A percentile compares a stretch with the other conserved stretches of the same genome.
phyloP scores from a whole-genome alignment of 2,113 vertebrate genomes.

The Eretmochelys imbricata region DNA sequence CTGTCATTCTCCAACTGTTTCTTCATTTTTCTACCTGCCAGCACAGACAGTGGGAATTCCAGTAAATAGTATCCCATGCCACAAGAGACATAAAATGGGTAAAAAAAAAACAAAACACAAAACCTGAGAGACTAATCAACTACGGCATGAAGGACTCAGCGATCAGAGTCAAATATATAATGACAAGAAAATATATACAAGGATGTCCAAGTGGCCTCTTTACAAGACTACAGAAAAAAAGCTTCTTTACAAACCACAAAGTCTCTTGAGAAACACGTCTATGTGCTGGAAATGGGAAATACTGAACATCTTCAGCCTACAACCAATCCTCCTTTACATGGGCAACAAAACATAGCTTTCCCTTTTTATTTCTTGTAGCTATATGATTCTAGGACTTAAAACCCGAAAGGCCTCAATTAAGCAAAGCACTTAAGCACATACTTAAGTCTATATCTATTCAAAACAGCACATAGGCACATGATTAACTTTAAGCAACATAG shows the following conservation, averaged over 20 bases:
- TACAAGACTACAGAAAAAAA: background rate
- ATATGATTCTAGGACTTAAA: background rate
- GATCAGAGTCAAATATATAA: conserved; percentile 2
- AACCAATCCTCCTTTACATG: background rate
- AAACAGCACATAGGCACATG: background rate
- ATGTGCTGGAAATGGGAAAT: background rate
- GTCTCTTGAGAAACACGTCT: background rate
- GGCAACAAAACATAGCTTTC: background rate
- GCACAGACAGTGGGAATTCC: background rate
- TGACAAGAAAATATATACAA: background rate
- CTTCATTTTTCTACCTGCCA: background rate
- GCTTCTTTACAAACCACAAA: background rate
- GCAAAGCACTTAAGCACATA: background rate
- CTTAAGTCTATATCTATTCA: background rate
- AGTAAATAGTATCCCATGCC: background rate
- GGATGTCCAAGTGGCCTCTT: background rate
- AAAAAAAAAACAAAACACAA: background rate
- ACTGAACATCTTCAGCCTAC: background rate
- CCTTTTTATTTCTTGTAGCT: background rate
- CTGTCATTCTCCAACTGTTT: too few species aligned
- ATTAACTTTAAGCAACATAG: conserved; percentile 10
- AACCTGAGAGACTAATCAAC: background rate
- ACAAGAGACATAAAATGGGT: background rate
- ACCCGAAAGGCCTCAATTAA: conserved; percentile 9
- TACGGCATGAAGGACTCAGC: conserved; percentile 10